A percentile compares a stretch with the other conserved stretches of the same genome.
These are phyloP conservation scores for Actenoides hombroni DNA, from an alignment of 2,113 vertebrate species.

Conservation along the genomic window DNA sequence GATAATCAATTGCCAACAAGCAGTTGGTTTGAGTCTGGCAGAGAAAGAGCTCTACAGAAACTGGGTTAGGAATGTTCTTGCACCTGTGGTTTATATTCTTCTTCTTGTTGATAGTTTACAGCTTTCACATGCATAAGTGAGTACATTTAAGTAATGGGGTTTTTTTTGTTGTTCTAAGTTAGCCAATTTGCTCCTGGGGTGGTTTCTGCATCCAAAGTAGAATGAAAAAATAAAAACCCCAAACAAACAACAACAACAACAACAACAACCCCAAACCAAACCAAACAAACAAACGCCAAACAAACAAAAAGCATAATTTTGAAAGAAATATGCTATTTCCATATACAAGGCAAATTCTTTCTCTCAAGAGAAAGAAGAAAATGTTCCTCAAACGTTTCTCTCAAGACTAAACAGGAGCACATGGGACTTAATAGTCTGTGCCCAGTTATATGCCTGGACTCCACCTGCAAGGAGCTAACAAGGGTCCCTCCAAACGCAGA, in stretches of 20 bases:
- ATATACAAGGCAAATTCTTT: background rate
- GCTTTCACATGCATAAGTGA: background rate
- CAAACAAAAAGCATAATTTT: background rate
- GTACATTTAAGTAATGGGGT: background rate
- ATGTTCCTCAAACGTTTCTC: background rate
- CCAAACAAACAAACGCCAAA: background rate
- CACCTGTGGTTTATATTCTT: background rate
- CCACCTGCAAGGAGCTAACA: rapidly evolving
- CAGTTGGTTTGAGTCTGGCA: background rate
- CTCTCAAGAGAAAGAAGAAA: too few species aligned
- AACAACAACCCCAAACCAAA: too few species aligned
- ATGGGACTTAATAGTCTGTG: background rate
- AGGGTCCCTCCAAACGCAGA: background rate
- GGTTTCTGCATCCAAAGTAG: background rate
- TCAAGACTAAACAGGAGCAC: background rate
- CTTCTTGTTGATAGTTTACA: background rate
- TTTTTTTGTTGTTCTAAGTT: background rate
- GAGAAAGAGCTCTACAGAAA: conserved; percentile 10
- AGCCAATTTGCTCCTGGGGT: background rate
- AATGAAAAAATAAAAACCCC: background rate
- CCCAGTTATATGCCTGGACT: rapidly evolving
- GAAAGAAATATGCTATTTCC: background rate
- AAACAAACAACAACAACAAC: too few species aligned
- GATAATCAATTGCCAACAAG: background rate
- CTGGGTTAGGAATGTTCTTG: background rate